These are phyloP conservation scores for Eurytoma californica DNA, from an alignment of 2,888 invertebrate genomes.

Conservation along the genomic window DNA sequence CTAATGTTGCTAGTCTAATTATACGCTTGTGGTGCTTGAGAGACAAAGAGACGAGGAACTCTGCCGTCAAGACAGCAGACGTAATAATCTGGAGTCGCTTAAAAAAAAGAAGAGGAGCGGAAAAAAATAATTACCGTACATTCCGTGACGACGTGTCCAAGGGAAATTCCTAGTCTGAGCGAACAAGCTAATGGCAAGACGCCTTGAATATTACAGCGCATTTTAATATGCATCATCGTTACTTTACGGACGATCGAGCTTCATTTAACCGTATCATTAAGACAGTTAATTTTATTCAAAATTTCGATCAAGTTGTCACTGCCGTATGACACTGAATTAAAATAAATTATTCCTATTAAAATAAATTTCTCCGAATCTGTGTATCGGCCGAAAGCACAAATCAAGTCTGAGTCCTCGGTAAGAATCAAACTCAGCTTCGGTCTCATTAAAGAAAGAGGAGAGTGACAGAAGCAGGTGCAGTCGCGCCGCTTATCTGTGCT, in stretches of 20 bases:
- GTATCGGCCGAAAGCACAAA: too few species aligned
- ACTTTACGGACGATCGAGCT: too few species aligned
- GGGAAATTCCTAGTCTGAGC: conserved; percentile 1
- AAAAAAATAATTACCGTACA: background rate
- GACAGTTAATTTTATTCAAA: too few species aligned
- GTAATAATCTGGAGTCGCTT: conserved; percentile 11
- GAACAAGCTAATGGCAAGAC: background rate
- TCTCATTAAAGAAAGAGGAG: too few species aligned
- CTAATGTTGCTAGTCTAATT: conserved; percentile 5
- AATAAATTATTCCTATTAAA: too few species aligned
- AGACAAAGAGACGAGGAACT: background rate
- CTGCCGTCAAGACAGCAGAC: conserved; percentile 1
- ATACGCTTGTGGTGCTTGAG: background rate
- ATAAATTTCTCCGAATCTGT: too few species aligned
- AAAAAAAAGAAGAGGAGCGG: background rate
- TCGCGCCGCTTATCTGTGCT: background rate
- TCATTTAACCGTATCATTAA: too few species aligned
- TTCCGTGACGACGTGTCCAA: background rate
- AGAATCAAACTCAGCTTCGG: too few species aligned
- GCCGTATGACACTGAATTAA: too few species aligned
- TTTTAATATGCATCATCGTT: too few species aligned
- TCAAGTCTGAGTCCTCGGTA: too few species aligned
- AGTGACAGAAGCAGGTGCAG: background rate
- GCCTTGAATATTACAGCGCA: background rate
- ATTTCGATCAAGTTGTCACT: too few species aligned